Evolutionary conservation across 2,888 invertebrate genomes (phyloP).

Genomic region (Endotricha flammealis): DNA sequence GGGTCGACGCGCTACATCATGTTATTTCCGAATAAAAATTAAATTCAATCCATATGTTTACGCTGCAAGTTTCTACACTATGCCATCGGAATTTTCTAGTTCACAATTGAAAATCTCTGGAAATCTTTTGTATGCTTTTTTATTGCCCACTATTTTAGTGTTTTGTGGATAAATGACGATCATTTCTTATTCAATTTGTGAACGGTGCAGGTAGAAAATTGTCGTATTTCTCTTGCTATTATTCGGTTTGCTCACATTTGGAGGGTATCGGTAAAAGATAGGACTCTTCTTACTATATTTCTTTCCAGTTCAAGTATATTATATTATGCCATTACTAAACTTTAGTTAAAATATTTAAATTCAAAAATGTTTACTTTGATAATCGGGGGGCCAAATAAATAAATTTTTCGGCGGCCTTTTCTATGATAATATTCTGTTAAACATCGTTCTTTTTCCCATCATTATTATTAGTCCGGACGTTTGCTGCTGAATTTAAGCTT

Average conservation of each 20-base stretch:
- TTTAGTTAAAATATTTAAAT: no score
- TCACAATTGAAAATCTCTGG: conserved; percentile 52
- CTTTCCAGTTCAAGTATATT: background rate
- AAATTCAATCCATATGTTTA: no score
- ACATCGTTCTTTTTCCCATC: no score
- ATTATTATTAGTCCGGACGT: no score
- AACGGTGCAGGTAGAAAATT: conserved; percentile 1
- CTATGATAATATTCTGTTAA: no score
- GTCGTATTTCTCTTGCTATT: background rate
- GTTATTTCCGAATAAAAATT: no score
- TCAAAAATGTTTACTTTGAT: no score
- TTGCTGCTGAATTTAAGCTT: no score
- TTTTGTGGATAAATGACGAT: conserved; percentile 52
- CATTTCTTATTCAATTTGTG: conserved; percentile 51
- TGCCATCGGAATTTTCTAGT: conserved; percentile 48
- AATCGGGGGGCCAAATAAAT: no score
- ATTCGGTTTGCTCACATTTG: background rate
- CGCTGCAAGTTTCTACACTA: background rate
- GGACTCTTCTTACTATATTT: background rate
- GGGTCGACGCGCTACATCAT: no score
- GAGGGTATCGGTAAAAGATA: background rate
- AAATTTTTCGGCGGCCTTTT: no score
- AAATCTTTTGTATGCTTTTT: conserved; percentile 54
- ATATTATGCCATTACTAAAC: no score
- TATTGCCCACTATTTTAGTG: conserved; percentile 57